Conservation (phyloP, 2,113 vertebrate genomes). For the Dromaius novaehollandiae region DNA sequence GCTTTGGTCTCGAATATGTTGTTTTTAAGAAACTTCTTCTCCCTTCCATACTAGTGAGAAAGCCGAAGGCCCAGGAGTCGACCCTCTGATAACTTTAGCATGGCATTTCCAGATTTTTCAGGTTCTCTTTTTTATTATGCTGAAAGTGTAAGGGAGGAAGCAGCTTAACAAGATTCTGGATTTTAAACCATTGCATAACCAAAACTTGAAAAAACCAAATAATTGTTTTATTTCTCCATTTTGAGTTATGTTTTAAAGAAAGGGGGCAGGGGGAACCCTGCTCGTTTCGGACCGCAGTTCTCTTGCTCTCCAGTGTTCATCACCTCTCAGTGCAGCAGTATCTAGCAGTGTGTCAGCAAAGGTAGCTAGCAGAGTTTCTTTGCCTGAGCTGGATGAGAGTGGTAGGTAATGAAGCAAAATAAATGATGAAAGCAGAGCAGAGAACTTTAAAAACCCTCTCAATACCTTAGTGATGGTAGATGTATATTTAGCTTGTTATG, state of each 20-base stretch:
- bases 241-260: background rate
- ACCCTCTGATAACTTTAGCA: slow-evolving; percentile 19
- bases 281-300: too few species aligned
- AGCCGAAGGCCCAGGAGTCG: background rate
- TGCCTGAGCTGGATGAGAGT: background rate
- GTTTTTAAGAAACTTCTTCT: background rate
- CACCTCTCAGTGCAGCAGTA: background rate
- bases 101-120: slow-evolving; percentile 41
- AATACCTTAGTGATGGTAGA: background rate
- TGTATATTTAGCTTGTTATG: background rate
- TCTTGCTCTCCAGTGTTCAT: too few species aligned
- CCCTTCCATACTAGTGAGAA: background rate
- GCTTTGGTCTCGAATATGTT: background rate
- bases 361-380: background rate
- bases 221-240: background rate
- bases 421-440: background rate
- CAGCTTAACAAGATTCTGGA: background rate
- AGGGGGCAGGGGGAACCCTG: too few species aligned
- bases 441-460: background rate
- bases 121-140: background rate
- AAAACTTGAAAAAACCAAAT: background rate
- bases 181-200: background rate
- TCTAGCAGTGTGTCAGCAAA: background rate
- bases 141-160: slow-evolving; percentile 6
- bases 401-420: background rate